Conservation (phyloP, 2,113 vertebrate species). For the Lagenorhynchus albirostris region DNA sequence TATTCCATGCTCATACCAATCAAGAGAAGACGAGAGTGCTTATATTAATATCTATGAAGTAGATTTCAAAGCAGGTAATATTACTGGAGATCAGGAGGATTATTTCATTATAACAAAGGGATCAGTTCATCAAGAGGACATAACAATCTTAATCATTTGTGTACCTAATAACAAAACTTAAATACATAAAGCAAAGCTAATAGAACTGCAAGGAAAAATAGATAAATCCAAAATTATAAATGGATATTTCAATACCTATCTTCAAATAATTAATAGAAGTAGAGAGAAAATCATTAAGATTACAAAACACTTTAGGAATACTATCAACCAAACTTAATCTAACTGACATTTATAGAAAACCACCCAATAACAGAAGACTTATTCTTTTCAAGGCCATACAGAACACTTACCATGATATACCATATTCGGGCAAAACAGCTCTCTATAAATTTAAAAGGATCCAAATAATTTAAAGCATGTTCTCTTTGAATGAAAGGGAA, state of each 20-base stretch:
- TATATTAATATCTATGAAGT: background rate
- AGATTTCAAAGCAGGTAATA: too few relatives aligned
- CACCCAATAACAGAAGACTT: background rate
- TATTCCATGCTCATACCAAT: background rate
- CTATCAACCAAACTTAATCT: background rate
- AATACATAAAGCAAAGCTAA: too few relatives aligned
- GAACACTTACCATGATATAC: background rate
- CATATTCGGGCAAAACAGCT: background rate
- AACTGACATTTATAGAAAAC: background rate
- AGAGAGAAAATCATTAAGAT: background rate
- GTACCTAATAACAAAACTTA: background rate
- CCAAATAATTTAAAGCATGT: background rate
- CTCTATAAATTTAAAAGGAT: background rate
- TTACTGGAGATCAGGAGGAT: background rate
- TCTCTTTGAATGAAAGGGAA: background rate
- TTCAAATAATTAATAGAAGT: background rate
- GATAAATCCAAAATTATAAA: background rate
- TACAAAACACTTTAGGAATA: background rate
- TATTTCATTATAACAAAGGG: background rate
- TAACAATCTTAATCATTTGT: background rate
- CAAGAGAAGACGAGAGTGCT: too few relatives aligned
- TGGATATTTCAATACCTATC: background rate
- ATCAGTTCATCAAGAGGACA: background rate
- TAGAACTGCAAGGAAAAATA: too few relatives aligned
- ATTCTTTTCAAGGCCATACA: background rate